Base-by-base conservation (phyloP, 2,888 invertebrate genomes). In the Crossocerus cetratus region DNA sequence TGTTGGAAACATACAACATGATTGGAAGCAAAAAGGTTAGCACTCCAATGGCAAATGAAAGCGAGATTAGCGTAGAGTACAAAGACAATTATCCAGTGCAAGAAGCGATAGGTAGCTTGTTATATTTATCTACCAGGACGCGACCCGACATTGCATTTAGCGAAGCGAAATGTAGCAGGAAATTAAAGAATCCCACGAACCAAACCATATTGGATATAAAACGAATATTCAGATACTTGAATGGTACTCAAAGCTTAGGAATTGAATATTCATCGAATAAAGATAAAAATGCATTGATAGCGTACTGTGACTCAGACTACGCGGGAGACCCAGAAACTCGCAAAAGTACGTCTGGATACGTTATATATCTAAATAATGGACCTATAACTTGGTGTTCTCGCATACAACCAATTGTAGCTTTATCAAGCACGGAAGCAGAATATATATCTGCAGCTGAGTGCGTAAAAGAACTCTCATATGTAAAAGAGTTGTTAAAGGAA, bases 291-390 rank as follows among this genome's bases (percentile, higher is more conserved):
- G 43, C 21, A 13, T 42, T 69, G 11, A 23, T 2, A 20, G 66
- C 18, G 0, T 69, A 44, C 8, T 71, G 53, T 3, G 61, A 56
- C 20, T 32, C 16, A 2, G 57, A 66, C 44, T 70, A 49, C 16
- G 57, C 61, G 2, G 53, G 32, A 14, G 56, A 66, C 18, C 2
- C 32, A n/a, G 21, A 22, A 2, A 61, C 16, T 8, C 22, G 57
- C 2, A 70, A 61, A 8, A 54, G 55, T n/a, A 65, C 59, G 1
- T 55, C 55, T 3, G 45, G 32, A 4, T 65, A 69, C n/a, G 13
- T 69, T 0, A 32, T 69, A 43, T 11, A 56, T 42, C 60, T 55
- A 11, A 55, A 55, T 16, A 65, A 42, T 0, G 23, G 43, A 0
- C 11, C 43, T n/a, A 55, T 69, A 20, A 65, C 44, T 8, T 60